Evolutionary conservation across 2,113 vertebrate genomes (phyloP), one percentile per base, ranked within the genome.

Genomic region (Pholis gunnellus): DNA sequence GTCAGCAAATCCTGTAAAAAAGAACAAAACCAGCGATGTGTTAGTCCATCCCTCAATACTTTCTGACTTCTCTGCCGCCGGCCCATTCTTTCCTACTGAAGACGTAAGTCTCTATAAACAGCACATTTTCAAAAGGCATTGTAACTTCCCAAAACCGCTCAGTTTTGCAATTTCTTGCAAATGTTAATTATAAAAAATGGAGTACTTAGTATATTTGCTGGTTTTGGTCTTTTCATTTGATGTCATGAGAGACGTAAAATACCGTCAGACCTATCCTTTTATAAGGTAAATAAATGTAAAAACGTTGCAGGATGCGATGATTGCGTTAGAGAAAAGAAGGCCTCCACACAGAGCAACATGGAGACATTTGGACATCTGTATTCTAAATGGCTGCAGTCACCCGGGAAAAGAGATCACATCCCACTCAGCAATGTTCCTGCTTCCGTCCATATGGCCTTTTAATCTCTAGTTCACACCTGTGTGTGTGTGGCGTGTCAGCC

Each of bases 371-470:
- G 92, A 88, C 89, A 89, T 93, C 91, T 91, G 90, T 82, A 84
- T 88, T 79, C 46, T 80, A 82, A 90, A 90, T 87, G 89, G 67
- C 88, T 1, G 2, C 74, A 63, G 64, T 81, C 83, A 70, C 75
- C 72, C 0, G 18, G 83, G 87, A 68, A 86, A 57, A 0, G 44
- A 86, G 86, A 91, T 90, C 80, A 74, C 59, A 85, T 78, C 86
- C 42, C 80, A 76, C 77, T 85, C 71, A 44, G 83, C 11, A 6
- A 87, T 85, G 83, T 80, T 81, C 78, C 83, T 54, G 56, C 84
- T 87, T 78, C 80, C 40, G 75, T 88, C 90, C 86, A 88, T 89
- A 92, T 88, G 91, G 89, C 85, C 83, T 81, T 84, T 81, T 90
- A 76, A 88, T 92, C 79, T 85, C 42, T 20, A 20, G 82, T 56